Base-by-base conservation (phyloP, 2,113 vertebrate species). In the Murina feae region DNA sequence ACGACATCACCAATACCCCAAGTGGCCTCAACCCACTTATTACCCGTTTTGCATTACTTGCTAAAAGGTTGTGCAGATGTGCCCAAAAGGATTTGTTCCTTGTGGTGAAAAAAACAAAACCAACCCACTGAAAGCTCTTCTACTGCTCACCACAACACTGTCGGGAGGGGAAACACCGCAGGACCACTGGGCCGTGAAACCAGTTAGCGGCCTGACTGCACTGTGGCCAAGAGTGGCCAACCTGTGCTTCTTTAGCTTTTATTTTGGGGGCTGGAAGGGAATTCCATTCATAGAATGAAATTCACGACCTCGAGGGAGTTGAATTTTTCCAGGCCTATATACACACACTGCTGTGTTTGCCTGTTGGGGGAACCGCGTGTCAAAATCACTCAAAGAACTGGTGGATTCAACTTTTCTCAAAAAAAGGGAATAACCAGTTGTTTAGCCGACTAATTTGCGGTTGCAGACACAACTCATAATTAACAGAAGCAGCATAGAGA, bases 21-120 rank as follows among this genome's bases (percentile, higher is more conserved):
- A 79, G 96, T 96, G 96, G 14, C 81, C 39, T 94, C 94, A 76
- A 72, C 85, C 74, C 92, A 95, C 94, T 95, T 95, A 93, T 81
- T 85, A 71, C 71, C 83, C 94, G 86, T 89, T 97, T 93, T 88
- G 49, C 74, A 93, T 90, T 79, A 87, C 76, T 90, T 68, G 74
- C 72, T 79, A 83, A 93, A 90, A 83, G 81, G 76, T 28, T 28
- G 72, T 55, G 35, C 78, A 95, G 69, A 97, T 86, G 88, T 93
- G 85, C 85, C 96, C 93, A 83, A 96, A 97, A 96, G 93, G 78
- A 93, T 90, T 88, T 83, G 68, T 39, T 97, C 89, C 92, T 90
- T 84, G 42, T 51, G 79, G 63, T 75, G 32, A 80, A 72, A 51
- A 75, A 87, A 51, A 53, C 2, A 23, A 66, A 66, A 39, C 4